Evolutionary conservation across 2,888 invertebrate genomes (phyloP), one percentile per base, ranked within the genome.

Genomic region (Drosophila meridionalis): DNA sequence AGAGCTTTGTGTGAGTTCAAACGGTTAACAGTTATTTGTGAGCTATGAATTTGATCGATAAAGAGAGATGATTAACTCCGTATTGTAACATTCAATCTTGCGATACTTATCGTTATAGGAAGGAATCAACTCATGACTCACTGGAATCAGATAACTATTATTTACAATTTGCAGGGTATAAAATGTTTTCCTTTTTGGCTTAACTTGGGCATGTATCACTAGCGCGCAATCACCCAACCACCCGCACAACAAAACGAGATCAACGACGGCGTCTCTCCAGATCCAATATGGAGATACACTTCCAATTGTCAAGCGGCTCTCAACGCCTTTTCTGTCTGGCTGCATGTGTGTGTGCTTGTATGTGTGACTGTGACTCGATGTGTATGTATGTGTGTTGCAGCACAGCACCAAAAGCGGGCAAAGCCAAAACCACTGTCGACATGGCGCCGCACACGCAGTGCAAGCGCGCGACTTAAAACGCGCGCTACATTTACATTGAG

Each of bases 221-320:
- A 61, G 77, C 60, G 63, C 43, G 45, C 42, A 34, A n/a, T 87
- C 89, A 58, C 58, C 58, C 58, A 58, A 26, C 81, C 80, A 89
- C 90, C 85, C 87, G 84, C 80, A 70, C 84, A 79, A 71, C 58
- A 74, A 74, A 80, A 78, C 73, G 84, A 78, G 81, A 89, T 87
- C 87, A 87, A 87, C 89, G 89, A 83, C 89, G 70, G 83, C 87
- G 69, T 76, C 61, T 76, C 56, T 59, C 74, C 68, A 78, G 76
- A 76, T 78, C 79, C 70, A 83, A 83, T 73, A 71, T 80, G 69
- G 75, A 62, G 73, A 78, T 74, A 78, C 48, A 63, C 72, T 67
- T 78, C 60, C 78, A 73, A 79, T 71, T 86, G 87, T 77, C 69
- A 73, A 83, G 82, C 69, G 63, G 59, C 66, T 71, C 80, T 73